These are phyloP conservation scores for Oedothorax gibbosus DNA, from an alignment of 1,140 invertebrate species.

Conservation along the genomic window DNA sequence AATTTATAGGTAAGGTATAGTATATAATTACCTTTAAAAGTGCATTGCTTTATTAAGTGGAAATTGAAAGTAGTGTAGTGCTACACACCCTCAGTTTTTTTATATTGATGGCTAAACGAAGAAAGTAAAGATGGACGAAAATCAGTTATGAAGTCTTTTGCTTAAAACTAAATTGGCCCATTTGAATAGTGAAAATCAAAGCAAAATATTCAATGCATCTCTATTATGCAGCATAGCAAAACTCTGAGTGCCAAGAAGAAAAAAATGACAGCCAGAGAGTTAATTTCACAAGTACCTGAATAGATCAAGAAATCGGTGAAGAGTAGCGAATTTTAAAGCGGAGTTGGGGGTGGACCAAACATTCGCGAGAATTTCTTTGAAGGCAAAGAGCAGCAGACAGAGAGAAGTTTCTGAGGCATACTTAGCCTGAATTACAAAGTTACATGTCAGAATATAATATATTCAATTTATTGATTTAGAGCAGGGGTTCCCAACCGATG, in stretches of 20 bases:
- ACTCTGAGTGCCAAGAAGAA: conserved; percentile 12
- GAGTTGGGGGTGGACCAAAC: conserved; percentile 54
- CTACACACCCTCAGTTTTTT: no score
- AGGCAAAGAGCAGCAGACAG: conserved; percentile 47
- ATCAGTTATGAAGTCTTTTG: no score
- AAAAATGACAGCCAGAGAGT: conserved; percentile 20
- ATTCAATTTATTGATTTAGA: no score
- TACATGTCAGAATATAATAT: neutral
- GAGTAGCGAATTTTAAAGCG: conserved; percentile 20
- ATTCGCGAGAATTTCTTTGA: conserved; percentile 49
- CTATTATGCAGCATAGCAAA: neutral
- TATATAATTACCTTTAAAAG: no score
- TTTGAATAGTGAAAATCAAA: neutral
- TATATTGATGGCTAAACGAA: no score
- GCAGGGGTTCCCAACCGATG: no score
- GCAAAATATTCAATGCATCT: neutral
- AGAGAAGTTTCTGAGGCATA: conserved; percentile 50
- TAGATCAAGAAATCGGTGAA: neutral
- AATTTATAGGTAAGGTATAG: no score
- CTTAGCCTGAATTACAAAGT: conserved; percentile 52
- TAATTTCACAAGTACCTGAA: conserved; percentile 34
- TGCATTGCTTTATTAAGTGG: no score
- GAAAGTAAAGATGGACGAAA: no score
- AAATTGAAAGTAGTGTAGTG: no score
- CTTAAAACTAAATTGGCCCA: no score